Conservation (phyloP, 2,113 vertebrate genomes). For the Accipiter cooperii region DNA sequence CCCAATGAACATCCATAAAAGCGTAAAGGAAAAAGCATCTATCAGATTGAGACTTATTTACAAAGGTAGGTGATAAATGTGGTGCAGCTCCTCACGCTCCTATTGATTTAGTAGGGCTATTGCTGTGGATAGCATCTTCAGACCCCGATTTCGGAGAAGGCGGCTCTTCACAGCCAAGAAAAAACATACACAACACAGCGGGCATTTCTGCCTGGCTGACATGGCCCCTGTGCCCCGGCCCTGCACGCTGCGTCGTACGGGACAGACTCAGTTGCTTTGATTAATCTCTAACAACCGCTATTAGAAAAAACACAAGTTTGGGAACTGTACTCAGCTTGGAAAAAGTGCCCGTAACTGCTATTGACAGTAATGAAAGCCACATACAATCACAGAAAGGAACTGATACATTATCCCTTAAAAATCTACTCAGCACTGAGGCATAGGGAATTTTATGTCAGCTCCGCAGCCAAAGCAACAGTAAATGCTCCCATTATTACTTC, state of each 20-base stretch:
- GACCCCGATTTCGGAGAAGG: neutral
- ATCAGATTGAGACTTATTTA: conserved; percentile 20
- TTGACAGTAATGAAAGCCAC: neutral
- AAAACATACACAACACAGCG: rapidly evolving
- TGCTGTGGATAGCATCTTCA: neutral
- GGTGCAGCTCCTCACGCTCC: neutral
- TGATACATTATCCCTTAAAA: conserved; percentile 46
- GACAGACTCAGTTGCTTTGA: neutral
- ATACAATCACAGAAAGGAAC: neutral
- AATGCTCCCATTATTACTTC: conserved; percentile 54
- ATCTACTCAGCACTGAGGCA: neutral
- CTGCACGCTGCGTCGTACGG: rapidly evolving
- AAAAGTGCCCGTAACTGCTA: neutral
- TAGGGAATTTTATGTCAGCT: conserved; percentile 56
- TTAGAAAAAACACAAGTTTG: neutral
- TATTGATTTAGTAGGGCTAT: neutral
- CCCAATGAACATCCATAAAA: neutral
- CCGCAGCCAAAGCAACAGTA: conserved; percentile 43
- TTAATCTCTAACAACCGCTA: neutral
- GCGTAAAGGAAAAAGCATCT: neutral
- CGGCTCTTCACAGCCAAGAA: neutral
- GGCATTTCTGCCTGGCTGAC: neutral
- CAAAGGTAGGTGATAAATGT: neutral
- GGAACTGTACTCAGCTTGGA: neutral
- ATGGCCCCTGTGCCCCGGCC: neutral